Evolutionary conservation across 2,888 invertebrate genomes (phyloP).

Genomic region (Labia minor): DNA sequence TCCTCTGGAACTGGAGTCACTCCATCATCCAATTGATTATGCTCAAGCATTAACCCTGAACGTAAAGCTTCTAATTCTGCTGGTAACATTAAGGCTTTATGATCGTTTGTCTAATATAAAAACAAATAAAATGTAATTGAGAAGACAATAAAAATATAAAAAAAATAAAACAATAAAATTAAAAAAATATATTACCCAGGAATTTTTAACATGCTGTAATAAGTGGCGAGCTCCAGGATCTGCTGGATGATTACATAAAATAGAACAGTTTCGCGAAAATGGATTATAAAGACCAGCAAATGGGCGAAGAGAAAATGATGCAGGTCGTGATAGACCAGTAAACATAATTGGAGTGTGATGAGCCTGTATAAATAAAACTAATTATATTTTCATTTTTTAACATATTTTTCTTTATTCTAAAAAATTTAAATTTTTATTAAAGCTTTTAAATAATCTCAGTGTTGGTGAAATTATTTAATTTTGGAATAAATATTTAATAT

Average conservation of each 20-base stretch:
- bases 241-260: constrained; percentile 75
- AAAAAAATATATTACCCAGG: constrained; percentile 44
- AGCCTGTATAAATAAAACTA: background rate
- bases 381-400: background rate
- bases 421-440: background rate
- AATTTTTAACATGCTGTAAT: constrained; percentile 58
- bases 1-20: constrained; percentile 63
- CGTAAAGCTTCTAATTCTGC: constrained; percentile 36
- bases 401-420: background rate
- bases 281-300: constrained; percentile 74
- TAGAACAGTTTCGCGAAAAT: constrained; percentile 66
- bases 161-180: too few species aligned
- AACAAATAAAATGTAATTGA: background rate
- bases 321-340: constrained; percentile 42
- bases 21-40: constrained; percentile 36
- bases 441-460: too few species aligned
- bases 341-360: background rate
- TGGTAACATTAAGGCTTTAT: constrained; percentile 30
- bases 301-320: constrained; percentile 63
- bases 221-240: constrained; percentile 60
- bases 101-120: constrained; percentile 29
- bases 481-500: too few species aligned
- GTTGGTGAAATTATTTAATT: constrained; percentile 14
- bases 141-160: too few species aligned
- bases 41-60: constrained; percentile 35